Percentiles rank a stretch among this genome's conserved stretches.
Evolutionary conservation across 1,140 invertebrate species (phyloP).

Genomic region (Tribolium castaneum): DNA sequence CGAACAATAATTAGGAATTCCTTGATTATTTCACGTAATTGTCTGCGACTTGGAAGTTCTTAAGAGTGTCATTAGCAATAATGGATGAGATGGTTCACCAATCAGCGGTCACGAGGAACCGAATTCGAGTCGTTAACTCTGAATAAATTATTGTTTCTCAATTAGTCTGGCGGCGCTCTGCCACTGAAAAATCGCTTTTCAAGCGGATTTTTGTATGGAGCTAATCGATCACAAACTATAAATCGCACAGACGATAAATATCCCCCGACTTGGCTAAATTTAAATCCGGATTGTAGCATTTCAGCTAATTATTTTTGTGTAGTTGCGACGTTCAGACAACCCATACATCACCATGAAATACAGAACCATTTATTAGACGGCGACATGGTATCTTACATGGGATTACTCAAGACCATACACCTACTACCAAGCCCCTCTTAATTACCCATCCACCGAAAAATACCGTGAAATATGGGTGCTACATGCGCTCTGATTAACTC

Average conservation of each 20-base stretch:
- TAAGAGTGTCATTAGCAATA: constrained; percentile 60
- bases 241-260: constrained; percentile 4
- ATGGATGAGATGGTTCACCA: constrained; percentile 58
- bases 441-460: constrained; percentile 18
- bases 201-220: too few species aligned
- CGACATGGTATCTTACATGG: constrained; percentile 37
- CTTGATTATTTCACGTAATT: constrained; percentile 56
- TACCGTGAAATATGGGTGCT: neutral
- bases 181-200: constrained; percentile 7
- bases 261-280: constrained; percentile 17
- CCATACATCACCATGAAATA: constrained; percentile 36
- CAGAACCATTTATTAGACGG: constrained; percentile 36
- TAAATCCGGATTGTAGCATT: constrained; percentile 31
- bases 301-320: constrained; percentile 43
- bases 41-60: constrained; percentile 50
- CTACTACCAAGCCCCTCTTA: constrained; percentile 18
- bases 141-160: constrained; percentile 62
- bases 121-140: constrained; percentile 55
- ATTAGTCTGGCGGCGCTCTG: constrained; percentile 52
- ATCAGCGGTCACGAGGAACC: constrained; percentile 50
- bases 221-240: too few species aligned
- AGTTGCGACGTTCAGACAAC: constrained; percentile 32
- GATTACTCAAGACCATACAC: constrained; percentile 34
- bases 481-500: too few species aligned
- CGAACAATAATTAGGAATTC: constrained; percentile 58